A percentile compares a stretch with the other conserved stretches of the same genome.
These are phyloP conservation scores for Enteromius anoplus DNA, from an alignment of 2,797 vertebrate genomes.

Conservation along the genomic window DNA sequence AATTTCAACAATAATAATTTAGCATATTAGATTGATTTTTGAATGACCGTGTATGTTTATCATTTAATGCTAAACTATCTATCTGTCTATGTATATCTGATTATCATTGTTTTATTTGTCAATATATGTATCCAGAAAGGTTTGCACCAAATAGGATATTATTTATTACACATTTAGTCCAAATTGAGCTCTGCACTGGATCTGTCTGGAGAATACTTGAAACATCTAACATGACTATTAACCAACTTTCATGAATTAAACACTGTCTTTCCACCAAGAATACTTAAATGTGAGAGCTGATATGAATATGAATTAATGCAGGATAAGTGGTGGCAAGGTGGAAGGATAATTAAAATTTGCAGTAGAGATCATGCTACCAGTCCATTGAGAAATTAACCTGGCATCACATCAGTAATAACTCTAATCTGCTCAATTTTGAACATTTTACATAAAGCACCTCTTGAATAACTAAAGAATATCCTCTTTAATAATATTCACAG, in stretches of 20 bases:
- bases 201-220: neutral
- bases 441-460: slow-evolving; percentile 33
- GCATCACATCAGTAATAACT: slow-evolving; percentile 42
- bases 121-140: neutral
- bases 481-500: slow-evolving; percentile 27
- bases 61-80: no score
- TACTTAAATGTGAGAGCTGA: slow-evolving; percentile 44
- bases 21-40: no score
- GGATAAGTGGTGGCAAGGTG: slow-evolving; percentile 42
- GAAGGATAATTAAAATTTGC: slow-evolving; percentile 55
- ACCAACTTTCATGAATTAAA: slow-evolving; percentile 32
- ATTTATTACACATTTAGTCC: neutral
- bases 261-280: slow-evolving; percentile 23
- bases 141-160: neutral
- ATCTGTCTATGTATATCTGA: no score
- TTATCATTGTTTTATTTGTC: neutral
- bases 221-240: slow-evolving; percentile 21
- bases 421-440: slow-evolving; percentile 51
- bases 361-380: slow-evolving; percentile 47
- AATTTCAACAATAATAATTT: no score
- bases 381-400: slow-evolving; percentile 51
- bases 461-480: slow-evolving; percentile 28
- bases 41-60: no score
- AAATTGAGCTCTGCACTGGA: slow-evolving; percentile 18
- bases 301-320: slow-evolving; percentile 46